phyloP scores from a whole-genome alignment of 2,888 invertebrate genomes.

The Pegoplata infirma region DNA sequence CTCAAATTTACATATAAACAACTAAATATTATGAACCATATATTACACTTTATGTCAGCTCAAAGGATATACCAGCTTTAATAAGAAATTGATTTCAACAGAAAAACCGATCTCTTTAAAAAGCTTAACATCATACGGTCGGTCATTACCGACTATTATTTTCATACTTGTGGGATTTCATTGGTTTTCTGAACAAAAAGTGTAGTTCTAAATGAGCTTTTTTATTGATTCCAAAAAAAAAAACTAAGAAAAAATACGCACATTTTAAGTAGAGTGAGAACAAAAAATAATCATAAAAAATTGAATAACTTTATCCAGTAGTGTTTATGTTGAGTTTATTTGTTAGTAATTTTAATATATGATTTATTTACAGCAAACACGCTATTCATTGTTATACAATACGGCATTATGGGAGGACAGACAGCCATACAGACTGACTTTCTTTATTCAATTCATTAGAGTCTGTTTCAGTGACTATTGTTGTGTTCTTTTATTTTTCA shows the following conservation, averaged over 20 bases:
- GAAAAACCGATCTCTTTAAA: too few relatives aligned
- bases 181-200: too few relatives aligned
- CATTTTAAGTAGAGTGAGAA: constrained; percentile 23
- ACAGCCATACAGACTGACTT: not conserved
- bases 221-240: too few relatives aligned
- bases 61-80: too few relatives aligned
- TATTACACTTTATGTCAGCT: too few relatives aligned
- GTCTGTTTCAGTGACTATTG: not conserved
- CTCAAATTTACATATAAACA: too few relatives aligned
- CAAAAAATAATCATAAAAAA: not conserved
- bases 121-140: too few relatives aligned
- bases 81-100: too few relatives aligned
- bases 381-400: constrained; percentile 24
- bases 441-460: constrained; percentile 21
- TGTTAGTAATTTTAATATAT: constrained; percentile 21
- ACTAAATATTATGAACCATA: too few relatives aligned
- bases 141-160: too few relatives aligned
- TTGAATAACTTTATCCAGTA: not conserved
- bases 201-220: too few relatives aligned
- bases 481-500: not conserved
- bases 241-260: not conserved
- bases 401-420: not conserved
- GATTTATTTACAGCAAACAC: constrained; percentile 37
- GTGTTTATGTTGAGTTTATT: constrained; percentile 14
- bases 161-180: too few relatives aligned